phyloP scores from a whole-genome alignment of 1,140 invertebrate species.

The Drosophila ogumai region DNA sequence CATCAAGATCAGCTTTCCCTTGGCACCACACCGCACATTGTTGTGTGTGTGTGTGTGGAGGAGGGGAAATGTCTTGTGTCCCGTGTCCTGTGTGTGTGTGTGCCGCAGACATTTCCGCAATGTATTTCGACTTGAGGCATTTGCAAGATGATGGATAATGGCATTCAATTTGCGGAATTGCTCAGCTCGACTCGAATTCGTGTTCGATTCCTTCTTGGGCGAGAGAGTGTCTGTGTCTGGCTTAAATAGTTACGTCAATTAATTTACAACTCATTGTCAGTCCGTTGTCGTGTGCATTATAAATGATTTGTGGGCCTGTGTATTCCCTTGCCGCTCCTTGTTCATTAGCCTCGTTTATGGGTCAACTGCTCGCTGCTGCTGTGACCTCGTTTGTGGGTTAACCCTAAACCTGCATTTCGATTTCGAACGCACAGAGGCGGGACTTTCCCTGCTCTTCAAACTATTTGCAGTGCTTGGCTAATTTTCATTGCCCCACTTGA shows the following conservation, averaged over 20 bases:
- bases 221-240: conserved; percentile 27
- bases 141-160: conserved; percentile 77
- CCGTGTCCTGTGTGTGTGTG: conserved; percentile 10
- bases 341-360: conserved; percentile 67
- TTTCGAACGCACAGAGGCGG: conserved; percentile 18
- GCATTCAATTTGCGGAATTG: conserved; percentile 76
- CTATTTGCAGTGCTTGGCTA: conserved; percentile 68
- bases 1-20: conserved; percentile 4
- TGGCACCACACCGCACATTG: conserved; percentile 31
- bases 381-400: conserved; percentile 65
- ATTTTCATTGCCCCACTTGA: conserved; percentile 72
- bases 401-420: conserved; percentile 46
- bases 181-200: conserved; percentile 9
- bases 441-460: conserved; percentile 45
- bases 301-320: conserved; percentile 68
- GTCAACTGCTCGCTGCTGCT: conserved; percentile 55
- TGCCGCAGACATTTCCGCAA: conserved; percentile 71
- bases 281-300: conserved; percentile 76
- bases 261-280: conserved; percentile 80
- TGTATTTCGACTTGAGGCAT: conserved; percentile 78
- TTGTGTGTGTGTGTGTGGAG: conserved; percentile 5
- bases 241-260: conserved; percentile 79
- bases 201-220: conserved; percentile 13
- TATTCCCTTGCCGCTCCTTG: conserved; percentile 14
- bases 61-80: not conserved